These are phyloP conservation scores for Tenualosa thibaudeaui DNA, from an alignment of 2,797 vertebrate species.

Conservation along the genomic window DNA sequence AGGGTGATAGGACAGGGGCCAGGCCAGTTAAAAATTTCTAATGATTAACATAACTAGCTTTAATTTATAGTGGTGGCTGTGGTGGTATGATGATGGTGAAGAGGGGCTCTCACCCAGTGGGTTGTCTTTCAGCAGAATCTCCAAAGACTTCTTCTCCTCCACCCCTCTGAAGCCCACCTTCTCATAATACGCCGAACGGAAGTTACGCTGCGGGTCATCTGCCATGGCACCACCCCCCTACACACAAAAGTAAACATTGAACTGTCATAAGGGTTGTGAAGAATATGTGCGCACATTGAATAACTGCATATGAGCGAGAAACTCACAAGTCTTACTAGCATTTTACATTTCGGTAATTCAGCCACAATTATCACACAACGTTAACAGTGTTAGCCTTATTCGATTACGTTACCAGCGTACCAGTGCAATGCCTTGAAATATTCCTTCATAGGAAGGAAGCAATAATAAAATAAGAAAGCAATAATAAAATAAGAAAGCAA, in stretches of 20 bases:
- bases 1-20: background rate
- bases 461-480: too few relatives aligned
- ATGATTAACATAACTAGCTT: too few relatives aligned
- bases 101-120: constrained; percentile 79
- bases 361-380: too few relatives aligned
- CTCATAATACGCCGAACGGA: constrained; percentile 96
- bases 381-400: too few relatives aligned
- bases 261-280: background rate
- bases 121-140: constrained; percentile 95
- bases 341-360: too few relatives aligned
- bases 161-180: constrained; percentile 98
- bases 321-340: too few relatives aligned
- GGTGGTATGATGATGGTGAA: background rate
- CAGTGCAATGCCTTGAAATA: too few relatives aligned
- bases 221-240: constrained; percentile 72
- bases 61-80: background rate
- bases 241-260: background rate
- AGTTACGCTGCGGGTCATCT: constrained; percentile 96
- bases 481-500: too few relatives aligned
- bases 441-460: too few relatives aligned
- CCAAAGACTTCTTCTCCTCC: constrained; percentile 96
- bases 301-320: background rate
- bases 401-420: too few relatives aligned
- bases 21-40: background rate
- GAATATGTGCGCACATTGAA: background rate